Conservation (phyloP, 2,113 vertebrate genomes). For the Rhipidura dahli region DNA sequence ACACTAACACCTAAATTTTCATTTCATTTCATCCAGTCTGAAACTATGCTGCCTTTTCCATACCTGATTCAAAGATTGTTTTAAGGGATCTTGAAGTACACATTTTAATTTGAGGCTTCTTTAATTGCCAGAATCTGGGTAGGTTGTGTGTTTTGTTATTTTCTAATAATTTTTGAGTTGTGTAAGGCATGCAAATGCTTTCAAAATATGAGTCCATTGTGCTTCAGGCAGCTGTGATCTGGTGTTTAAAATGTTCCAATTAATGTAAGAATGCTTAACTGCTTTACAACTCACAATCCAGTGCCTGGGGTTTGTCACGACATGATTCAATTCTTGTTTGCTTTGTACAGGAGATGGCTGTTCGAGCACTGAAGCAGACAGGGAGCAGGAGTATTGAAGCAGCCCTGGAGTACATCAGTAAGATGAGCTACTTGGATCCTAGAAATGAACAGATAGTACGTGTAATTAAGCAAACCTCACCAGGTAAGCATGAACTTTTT, state of each 20-base stretch:
- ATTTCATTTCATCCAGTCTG: neutral
- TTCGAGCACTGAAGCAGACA: conserved; percentile 94
- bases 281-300: neutral
- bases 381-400: conserved; percentile 96
- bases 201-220: neutral
- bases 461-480: conserved; percentile 96
- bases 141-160: neutral
- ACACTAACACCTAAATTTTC: neutral
- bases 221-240: neutral
- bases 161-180: neutral
- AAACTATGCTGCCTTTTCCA: neutral
- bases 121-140: neutral
- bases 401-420: conserved; percentile 95
- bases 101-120: neutral
- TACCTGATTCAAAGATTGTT: neutral
- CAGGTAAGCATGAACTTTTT: conserved; percentile 74
- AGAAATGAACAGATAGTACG: conserved; percentile 95
- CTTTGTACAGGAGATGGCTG: conserved; percentile 89
- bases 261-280: neutral
- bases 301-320: neutral
- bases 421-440: conserved; percentile 97
- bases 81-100: neutral
- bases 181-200: neutral
- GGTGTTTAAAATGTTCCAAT: neutral
- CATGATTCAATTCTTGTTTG: neutral